Conservation (phyloP, 2,113 vertebrate species). For the Stigmatopora nigra region DNA sequence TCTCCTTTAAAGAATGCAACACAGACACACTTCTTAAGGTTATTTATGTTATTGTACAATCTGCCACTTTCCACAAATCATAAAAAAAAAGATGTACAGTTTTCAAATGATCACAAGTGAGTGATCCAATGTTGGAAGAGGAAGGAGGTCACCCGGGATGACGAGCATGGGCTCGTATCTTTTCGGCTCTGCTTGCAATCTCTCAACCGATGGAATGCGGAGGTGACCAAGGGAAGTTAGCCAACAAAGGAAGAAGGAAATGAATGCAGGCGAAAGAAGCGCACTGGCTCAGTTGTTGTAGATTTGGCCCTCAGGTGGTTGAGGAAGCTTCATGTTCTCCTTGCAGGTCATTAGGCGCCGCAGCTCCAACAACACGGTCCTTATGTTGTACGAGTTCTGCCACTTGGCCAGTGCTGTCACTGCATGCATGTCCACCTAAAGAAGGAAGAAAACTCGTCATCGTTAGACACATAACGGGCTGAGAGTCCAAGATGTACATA, state of each 20-base stretch:
- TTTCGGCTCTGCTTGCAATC: slow-evolving; percentile 8
- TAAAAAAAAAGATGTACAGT: slow-evolving; percentile 69
- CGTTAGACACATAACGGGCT: not conserved
- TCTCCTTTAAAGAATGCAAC: slow-evolving; percentile 47
- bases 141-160: slow-evolving; percentile 30
- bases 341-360: slow-evolving; percentile 95
- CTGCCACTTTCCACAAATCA: slow-evolving; percentile 70
- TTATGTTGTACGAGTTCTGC: slow-evolving; percentile 98
- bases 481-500: slow-evolving; percentile 65
- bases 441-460: not conserved
- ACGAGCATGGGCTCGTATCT: slow-evolving; percentile 8
- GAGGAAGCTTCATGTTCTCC: slow-evolving; percentile 98
- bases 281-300: slow-evolving; percentile 88
- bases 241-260: slow-evolving; percentile 20
- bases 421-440: slow-evolving; percentile 90
- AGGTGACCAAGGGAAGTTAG: slow-evolving; percentile 24
- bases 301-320: slow-evolving; percentile 95
- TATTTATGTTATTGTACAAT: slow-evolving; percentile 78
- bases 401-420: slow-evolving; percentile 93
- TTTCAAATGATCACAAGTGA: slow-evolving; percentile 52
- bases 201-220: slow-evolving; percentile 37
- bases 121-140: slow-evolving; percentile 48
- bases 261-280: slow-evolving; percentile 53
- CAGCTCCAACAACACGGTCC: slow-evolving; percentile 92
- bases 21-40: slow-evolving; percentile 69